phyloP scores from a whole-genome alignment of 2,888 invertebrate species.

The Rhamnusium bicolor region DNA sequence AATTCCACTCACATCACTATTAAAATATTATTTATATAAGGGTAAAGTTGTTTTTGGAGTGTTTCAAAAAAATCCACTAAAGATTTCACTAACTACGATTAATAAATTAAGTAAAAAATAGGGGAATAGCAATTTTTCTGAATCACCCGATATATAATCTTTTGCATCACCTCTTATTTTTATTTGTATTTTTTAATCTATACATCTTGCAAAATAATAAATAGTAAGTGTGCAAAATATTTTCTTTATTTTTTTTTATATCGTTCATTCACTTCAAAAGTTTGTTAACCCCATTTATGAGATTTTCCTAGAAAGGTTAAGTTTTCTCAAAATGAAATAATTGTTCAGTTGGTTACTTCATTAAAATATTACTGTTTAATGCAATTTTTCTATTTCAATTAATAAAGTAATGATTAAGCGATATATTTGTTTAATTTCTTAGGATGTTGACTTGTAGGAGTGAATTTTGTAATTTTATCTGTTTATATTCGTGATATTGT shows the following conservation, averaged over 20 bases:
- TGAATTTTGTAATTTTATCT: slow-evolving; percentile 54
- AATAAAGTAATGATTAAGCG: slow-evolving; percentile 45
- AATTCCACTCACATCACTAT: no score
- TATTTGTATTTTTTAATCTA: slow-evolving; percentile 46
- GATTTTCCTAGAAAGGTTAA: slow-evolving; percentile 9
- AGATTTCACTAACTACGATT: no score
- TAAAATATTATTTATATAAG: no score
- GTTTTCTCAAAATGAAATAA: slow-evolving; percentile 25
- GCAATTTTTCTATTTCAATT: slow-evolving; percentile 24
- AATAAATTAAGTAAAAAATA: no score
- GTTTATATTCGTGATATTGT: slow-evolving; percentile 47
- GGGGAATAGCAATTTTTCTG: no score
- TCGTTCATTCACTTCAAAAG: slow-evolving; percentile 47
- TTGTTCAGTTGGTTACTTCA: slow-evolving; percentile 28
- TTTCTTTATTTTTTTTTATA: slow-evolving; percentile 41
- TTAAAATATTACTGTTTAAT: slow-evolving; percentile 5
- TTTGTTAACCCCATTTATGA: slow-evolving; percentile 33
- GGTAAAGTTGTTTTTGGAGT: no score
- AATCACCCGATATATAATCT: not conserved
- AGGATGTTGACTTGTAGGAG: slow-evolving; percentile 51
- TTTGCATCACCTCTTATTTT: not conserved
- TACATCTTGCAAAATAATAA: slow-evolving; percentile 45
- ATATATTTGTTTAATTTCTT: slow-evolving; percentile 44
- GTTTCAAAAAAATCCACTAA: no score
- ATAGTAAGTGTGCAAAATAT: slow-evolving; percentile 46